These are phyloP conservation scores for Petroica traversi DNA, from an alignment of 2,113 vertebrate genomes.

Conservation along the genomic window DNA sequence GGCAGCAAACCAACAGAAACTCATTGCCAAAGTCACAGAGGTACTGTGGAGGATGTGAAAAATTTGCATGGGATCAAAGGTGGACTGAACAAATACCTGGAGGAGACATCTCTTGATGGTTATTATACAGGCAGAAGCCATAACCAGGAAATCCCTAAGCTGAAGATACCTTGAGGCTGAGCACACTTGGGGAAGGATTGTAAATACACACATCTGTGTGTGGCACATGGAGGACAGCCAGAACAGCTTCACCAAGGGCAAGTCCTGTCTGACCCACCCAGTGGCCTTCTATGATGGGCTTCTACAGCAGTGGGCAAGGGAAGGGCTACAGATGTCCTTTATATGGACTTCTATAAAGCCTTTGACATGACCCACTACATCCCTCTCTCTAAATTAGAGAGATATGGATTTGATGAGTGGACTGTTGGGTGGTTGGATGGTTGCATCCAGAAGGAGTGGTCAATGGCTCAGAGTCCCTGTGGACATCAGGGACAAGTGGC, in stretches of 20 bases:
- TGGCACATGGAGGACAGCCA: neutral
- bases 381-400: neutral
- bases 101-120: neutral
- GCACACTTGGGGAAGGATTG: neutral
- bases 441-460: neutral
- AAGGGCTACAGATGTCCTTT: neutral
- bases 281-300: neutral
- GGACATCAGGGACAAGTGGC: neutral
- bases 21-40: neutral
- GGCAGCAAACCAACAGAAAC: neutral
- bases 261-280: neutral
- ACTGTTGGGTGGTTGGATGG: neutral
- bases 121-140: neutral
- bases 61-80: slow-evolving; percentile 19
- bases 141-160: neutral
- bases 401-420: neutral
- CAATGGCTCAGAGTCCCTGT: neutral
- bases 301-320: neutral
- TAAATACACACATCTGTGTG: neutral
- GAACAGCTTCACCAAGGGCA: neutral
- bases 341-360: neutral
- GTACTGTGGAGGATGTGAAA: neutral
- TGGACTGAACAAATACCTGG: slow-evolving; percentile 1
- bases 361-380: neutral
- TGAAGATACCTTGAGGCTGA: neutral